Conservation (phyloP, 2,888 invertebrate species). For the Drosophila cognata region DNA sequence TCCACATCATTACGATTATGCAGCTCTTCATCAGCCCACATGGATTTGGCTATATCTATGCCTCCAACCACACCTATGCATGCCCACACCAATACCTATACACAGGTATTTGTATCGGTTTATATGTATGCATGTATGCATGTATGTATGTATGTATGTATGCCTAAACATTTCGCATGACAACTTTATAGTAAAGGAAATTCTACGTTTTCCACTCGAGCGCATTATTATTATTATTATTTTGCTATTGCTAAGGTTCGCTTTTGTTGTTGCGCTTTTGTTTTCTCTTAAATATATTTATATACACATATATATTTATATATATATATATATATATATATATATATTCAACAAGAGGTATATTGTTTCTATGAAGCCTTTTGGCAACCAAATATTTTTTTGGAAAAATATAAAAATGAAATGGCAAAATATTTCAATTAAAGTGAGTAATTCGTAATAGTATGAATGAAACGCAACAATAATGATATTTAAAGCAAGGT, state of each 20-base stretch:
- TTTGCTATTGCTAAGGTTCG: constrained; percentile 15
- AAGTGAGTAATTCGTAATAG: neutral
- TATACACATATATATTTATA: neutral
- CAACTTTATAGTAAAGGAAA: constrained; percentile 32
- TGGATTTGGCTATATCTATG: constrained; percentile 13
- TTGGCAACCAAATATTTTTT: too few relatives aligned
- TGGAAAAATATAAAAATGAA: neutral
- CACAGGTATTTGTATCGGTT: constrained; percentile 11
- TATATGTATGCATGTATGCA: neutral
- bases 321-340: neutral
- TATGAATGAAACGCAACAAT: neutral
- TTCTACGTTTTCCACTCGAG: constrained; percentile 71
- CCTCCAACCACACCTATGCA: neutral
- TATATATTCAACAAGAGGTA: neutral
- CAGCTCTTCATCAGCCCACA: constrained; percentile 46
- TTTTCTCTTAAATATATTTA: constrained; percentile 3
- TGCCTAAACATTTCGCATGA: constrained; percentile 19
- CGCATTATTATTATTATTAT: constrained; percentile 58
- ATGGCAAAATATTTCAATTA: neutral
- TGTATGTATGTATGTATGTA: neutral
- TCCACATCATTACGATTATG: constrained; percentile 66
- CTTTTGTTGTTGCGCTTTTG: constrained; percentile 13
- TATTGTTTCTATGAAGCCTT: neutral
- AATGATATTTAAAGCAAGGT: neutral
- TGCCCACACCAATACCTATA: neutral